Base-by-base conservation (phyloP, 2,888 invertebrate genomes). In the Trichacis sp. region DNA sequence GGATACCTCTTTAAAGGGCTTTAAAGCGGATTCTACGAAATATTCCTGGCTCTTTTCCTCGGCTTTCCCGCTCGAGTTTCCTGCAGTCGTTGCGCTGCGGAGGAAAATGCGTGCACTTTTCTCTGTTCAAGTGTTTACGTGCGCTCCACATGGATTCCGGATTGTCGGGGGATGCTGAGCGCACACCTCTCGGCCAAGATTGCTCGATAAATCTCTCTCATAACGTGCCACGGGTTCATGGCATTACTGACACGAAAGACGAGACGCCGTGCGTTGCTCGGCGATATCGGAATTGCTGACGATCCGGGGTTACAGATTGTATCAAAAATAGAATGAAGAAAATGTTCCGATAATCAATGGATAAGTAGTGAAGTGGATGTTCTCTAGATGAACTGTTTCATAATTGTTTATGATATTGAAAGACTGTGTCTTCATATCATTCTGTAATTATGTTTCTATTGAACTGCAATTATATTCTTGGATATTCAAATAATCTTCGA, bases 161-260 rank as follows among this genome's bases (percentile, higher is more conserved):
- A 55, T 48, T 50, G 50, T 45, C 36, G 50, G 24, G 49, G 50
- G 56, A 50, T 57, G 50, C 53, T 49, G 54, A 49, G 40, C 46
- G 53, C 43, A 55, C 50, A 61, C 56, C 52, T 33, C 33, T 51
- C 49, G 45, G 24, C 15, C 42, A 53, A 60, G 59, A 60, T 64
- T 64, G 63, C 49, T 45, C 59, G 52, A 67, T 67, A 60, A 64
- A 64, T 67, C 59, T 60, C 46, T 52, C 45, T 24, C 47, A 46
- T 50, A 59, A 64, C 59, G 52, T 55, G 36, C 43, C 20, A 51
- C 20, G 52, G 47, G 60, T 54, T 60, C 45, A 48, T 50, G 36
- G 52, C 45, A 47, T 40, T 47, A 50, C 57, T 50, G 48, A 48
- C 48, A 48, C 48, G 48, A 48, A 48, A 30, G 48, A 48, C 30